Conservation (phyloP, 2,113 vertebrate species). For the Microtus montanus region DNA sequence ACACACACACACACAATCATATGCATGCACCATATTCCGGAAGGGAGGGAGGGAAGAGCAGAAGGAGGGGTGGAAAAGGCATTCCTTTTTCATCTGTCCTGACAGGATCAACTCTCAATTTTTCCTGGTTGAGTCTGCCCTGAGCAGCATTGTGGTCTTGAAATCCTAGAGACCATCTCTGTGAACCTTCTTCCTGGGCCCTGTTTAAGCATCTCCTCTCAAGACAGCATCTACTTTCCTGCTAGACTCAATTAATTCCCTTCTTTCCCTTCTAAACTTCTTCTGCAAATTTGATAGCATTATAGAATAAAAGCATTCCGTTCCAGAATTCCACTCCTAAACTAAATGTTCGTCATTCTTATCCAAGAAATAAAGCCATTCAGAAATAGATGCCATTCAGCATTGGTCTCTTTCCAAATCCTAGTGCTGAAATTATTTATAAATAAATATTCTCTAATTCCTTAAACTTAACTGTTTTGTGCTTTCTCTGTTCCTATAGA, state of each 20-base stretch:
- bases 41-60: background rate
- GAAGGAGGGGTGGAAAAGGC: background rate
- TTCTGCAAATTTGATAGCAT: background rate
- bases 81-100: background rate
- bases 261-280: background rate
- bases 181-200: background rate
- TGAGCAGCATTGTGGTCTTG: rapidly evolving
- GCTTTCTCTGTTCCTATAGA: background rate
- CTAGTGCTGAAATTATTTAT: background rate
- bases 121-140: background rate
- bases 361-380: background rate
- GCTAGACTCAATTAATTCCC: background rate
- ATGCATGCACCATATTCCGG: background rate
- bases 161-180: background rate
- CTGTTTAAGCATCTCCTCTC: background rate
- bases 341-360: background rate
- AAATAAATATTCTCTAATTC: background rate
- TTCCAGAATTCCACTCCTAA: background rate
- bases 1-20: background rate
- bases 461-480: background rate
- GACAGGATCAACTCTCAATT: background rate
- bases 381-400: background rate
- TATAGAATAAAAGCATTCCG: background rate
- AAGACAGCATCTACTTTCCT: background rate
- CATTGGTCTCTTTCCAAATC: background rate